Evolutionary conservation across 1,140 invertebrate genomes (phyloP), one percentile per base, ranked within the genome.

Genomic region (Drosophila trapezifrons): DNA sequence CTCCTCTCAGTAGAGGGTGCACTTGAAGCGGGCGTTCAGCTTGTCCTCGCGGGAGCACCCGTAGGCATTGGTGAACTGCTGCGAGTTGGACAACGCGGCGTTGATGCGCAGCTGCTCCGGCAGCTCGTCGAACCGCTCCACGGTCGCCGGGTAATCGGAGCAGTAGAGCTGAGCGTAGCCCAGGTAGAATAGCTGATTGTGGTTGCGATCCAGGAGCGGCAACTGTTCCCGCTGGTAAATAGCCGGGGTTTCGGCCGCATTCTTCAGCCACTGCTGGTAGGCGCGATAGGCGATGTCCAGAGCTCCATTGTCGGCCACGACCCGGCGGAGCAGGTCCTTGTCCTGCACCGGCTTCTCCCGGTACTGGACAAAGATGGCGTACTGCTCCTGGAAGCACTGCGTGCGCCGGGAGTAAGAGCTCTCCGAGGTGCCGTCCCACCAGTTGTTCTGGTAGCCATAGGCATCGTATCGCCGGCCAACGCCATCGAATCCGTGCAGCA

Each of bases 341-440:
- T 92, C 80, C 92, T 92, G 79, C 17, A 92, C 71, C 0, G 85
- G 80, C 10, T 80, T 90, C 5, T 84, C 63, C 6, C 45, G 55
- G 32, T 59, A 84, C 32, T 89, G 69, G 17, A 85, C 85, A 67
- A 65, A 89, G 10, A 78, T 51, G 2, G 80, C 85, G 17, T 99
- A 99, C 91, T 99, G 98, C 49, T 98, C 94, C 72, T 97, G 95
- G 65, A 99, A 96, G 90, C 99, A 99, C 70, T 98, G 94, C 0
- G 97, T 95, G 60, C 96, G 94, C 20, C 96, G 93, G 76, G 98
- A 96, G 89, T 99, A 99, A 35, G 94, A 95, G 0, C 94, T 94
- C 58, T 98, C 98, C 0, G 98, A 99, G 1, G 94, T 95, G 77
- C 98, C 96, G 74, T 98, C 97, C 99, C 98, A 99, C 99, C 99